Conservation (phyloP, 2,888 invertebrate genomes). For the Acronicta aceris region DNA sequence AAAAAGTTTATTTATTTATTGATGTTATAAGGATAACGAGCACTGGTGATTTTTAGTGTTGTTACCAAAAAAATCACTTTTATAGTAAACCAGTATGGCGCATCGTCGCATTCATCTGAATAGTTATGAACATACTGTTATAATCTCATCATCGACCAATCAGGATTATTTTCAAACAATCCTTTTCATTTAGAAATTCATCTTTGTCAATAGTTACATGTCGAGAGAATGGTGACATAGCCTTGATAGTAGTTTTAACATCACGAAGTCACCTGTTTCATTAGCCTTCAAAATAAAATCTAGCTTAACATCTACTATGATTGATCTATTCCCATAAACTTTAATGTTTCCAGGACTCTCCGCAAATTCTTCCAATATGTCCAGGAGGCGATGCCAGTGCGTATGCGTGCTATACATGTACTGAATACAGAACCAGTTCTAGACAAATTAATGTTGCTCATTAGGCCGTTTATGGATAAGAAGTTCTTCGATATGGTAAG, state of each 20-base stretch:
- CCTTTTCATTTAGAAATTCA: not conserved
- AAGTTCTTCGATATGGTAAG: slow-evolving; percentile 88
- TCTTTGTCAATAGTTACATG: not conserved
- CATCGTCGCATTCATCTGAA: too few species aligned
- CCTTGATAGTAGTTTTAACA: not conserved
- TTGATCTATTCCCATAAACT: not conserved
- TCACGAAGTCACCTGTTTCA: too few species aligned
- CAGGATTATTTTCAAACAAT: not conserved
- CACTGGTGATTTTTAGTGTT: too few species aligned
- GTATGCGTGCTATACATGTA: slow-evolving; percentile 91
- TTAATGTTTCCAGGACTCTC: slow-evolving; percentile 79
- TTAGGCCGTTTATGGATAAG: slow-evolving; percentile 90
- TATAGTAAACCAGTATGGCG: too few species aligned
- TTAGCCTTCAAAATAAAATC: too few species aligned
- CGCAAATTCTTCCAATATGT: slow-evolving; percentile 91
- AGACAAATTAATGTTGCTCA: slow-evolving; percentile 89
- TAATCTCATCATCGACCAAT: not conserved
- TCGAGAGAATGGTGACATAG: not conserved
- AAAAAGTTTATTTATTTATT: too few species aligned
- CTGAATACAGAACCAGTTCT: slow-evolving; percentile 90
- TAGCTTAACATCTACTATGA: not conserved
- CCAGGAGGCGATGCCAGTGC: slow-evolving; percentile 92
- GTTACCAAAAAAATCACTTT: too few species aligned
- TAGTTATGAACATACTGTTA: too few species aligned
- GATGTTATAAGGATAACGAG: too few species aligned